Conservation (phyloP, 1,140 invertebrate species). For the Bombus superbus region DNA sequence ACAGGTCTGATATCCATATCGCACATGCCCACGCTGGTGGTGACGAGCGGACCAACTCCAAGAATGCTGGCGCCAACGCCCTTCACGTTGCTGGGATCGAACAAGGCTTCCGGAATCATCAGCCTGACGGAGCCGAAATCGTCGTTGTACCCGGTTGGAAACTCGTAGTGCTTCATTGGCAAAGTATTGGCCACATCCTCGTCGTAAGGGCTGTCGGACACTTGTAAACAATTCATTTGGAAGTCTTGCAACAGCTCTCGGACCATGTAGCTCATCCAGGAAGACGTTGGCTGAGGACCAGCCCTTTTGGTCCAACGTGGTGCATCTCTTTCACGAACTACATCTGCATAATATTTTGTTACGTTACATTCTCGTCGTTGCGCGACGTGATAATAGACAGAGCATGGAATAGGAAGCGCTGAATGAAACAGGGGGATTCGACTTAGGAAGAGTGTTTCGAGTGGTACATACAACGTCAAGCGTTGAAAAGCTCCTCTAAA, state of each 20-base stretch:
- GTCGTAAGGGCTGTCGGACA: conserved; percentile 93
- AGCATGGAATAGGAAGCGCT: neutral
- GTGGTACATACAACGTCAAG: neutral
- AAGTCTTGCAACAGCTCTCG: conserved; percentile 92
- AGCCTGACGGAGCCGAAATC: conserved; percentile 95
- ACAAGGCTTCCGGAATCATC: conserved; percentile 94
- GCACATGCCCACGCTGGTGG: conserved; percentile 95
- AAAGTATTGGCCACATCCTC: conserved; percentile 91
- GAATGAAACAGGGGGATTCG: neutral
- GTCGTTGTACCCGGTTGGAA: conserved; percentile 96
- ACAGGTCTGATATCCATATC: conserved; percentile 96
- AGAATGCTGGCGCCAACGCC: conserved; percentile 86
- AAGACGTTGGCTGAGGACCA: conserved; percentile 91
- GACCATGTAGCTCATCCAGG: conserved; percentile 96
- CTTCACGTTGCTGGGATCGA: conserved; percentile 88
- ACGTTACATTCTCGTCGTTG: neutral
- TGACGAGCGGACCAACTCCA: conserved; percentile 88
- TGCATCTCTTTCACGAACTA: conserved; percentile 92
- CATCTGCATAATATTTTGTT: conserved; percentile 82
- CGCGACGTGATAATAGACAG: fast-evolving
- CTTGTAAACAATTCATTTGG: conserved; percentile 90
- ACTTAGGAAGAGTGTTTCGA: neutral
- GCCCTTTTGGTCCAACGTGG: conserved; percentile 91
- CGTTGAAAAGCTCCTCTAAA: too few relatives aligned
- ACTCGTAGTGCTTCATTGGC: conserved; percentile 95